phyloP scores from a whole-genome alignment of 2,888 invertebrate species.

The Pemphredon lugubris region DNA sequence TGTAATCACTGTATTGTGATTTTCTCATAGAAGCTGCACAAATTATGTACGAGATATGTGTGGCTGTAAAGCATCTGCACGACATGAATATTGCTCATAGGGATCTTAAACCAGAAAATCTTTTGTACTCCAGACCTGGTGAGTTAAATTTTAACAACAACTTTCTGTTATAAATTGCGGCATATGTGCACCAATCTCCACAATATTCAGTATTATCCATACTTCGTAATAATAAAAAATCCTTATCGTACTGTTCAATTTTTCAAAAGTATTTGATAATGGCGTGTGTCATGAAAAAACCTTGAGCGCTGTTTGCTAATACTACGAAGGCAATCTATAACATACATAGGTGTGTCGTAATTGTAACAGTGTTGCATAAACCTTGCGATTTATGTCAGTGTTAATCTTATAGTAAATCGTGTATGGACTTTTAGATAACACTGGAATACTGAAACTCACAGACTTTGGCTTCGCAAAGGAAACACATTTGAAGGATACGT shows the following conservation, averaged over 20 bases:
- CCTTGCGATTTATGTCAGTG: neutral
- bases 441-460: constrained; percentile 95
- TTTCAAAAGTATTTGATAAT: constrained; percentile 2
- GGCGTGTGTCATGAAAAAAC: neutral
- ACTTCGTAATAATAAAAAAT: neutral
- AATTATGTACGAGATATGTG: constrained; percentile 98
- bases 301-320: neutral
- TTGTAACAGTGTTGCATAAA: neutral
- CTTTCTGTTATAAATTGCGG: too few species aligned
- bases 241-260: neutral
- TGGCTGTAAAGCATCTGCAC: constrained; percentile 96
- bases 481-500: constrained; percentile 91
- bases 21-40: constrained; percentile 90
- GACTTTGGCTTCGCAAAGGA: constrained; percentile 99
- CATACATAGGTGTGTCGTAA: neutral
- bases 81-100: constrained; percentile 97
- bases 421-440: constrained; percentile 79
- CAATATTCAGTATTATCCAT: too few species aligned
- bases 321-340: neutral
- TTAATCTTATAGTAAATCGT: neutral
- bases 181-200: too few species aligned
- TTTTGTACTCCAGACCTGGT: constrained; percentile 92
- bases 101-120: constrained; percentile 98
- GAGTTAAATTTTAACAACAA: constrained; percentile 39
- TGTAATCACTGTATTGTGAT: neutral